These are phyloP conservation scores for Hyperopisus bebe DNA, from an alignment of 2,113 vertebrate species.

Conservation along the genomic window DNA sequence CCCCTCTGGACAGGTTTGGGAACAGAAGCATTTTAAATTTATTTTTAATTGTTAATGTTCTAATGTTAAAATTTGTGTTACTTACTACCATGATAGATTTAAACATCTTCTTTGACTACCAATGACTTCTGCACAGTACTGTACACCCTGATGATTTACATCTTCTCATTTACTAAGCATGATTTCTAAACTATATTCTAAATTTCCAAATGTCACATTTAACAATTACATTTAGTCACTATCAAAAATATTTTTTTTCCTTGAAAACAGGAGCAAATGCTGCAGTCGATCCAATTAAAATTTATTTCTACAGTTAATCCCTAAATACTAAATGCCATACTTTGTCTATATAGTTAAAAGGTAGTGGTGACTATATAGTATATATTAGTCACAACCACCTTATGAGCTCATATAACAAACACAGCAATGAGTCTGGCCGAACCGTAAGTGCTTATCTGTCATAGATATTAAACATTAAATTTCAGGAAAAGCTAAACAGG, in stretches of 20 bases:
- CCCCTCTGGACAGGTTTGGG: background rate
- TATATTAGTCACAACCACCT: background rate
- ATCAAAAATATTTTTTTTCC: conserved; percentile 87
- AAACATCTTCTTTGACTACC: background rate
- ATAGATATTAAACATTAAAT: background rate
- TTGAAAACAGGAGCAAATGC: conserved; percentile 72
- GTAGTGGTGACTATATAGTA: conserved; percentile 39
- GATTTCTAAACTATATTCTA: conserved; percentile 56
- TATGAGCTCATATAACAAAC: conserved; percentile 36
- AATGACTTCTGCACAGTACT: conserved; percentile 16
- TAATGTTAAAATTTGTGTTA: conserved; percentile 23
- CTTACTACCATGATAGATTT: conserved; percentile 29
- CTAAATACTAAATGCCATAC: conserved; percentile 36
- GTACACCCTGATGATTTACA: conserved; percentile 46
- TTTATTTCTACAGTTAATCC: conserved; percentile 47
- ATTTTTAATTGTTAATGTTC: background rate
- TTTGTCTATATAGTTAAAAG: conserved; percentile 46
- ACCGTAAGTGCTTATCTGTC: conserved; percentile 34
- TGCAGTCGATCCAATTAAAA: conserved; percentile 54
- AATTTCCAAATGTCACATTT: conserved; percentile 79
- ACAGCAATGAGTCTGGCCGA: conserved; percentile 53
- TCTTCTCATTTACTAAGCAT: conserved; percentile 58
- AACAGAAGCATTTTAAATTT: background rate
- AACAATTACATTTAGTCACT: conserved; percentile 64
- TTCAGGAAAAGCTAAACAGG: background rate